phyloP scores from a whole-genome alignment of 92 coral and sea anemone species.

The Blastomussa wellsi region DNA sequence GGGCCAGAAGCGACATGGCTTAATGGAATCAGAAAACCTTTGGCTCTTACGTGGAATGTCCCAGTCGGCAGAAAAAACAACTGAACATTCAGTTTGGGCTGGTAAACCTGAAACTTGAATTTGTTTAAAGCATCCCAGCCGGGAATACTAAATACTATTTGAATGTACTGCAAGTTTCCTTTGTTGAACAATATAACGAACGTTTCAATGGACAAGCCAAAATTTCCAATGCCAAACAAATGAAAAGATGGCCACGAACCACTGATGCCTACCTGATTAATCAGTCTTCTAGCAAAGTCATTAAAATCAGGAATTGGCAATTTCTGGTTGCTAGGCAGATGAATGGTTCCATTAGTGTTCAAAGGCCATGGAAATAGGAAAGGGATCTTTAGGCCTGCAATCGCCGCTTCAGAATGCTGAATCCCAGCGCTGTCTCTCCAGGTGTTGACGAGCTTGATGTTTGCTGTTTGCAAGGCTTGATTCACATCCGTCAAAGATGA shows the following conservation, averaged over 20 bases:
- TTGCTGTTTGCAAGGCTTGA: not conserved
- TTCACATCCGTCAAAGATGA: not conserved
- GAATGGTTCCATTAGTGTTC: constrained; percentile 42
- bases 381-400: constrained; percentile 49
- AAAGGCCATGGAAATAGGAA: constrained; percentile 69
- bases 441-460: constrained; percentile 15
- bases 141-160: constrained; percentile 39
- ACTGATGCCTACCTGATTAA: constrained; percentile 54
- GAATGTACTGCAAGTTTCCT: constrained; percentile 25
- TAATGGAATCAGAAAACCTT: constrained; percentile 20
- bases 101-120: constrained; percentile 44
- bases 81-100: constrained; percentile 30
- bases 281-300: constrained; percentile 25
- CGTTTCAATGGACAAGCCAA: constrained; percentile 48
- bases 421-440: constrained; percentile 1
- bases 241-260: constrained; percentile 41
- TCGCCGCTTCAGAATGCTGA: constrained; percentile 39
- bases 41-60: constrained; percentile 16
- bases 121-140: constrained; percentile 64
- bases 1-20: not conserved
- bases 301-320: constrained; percentile 53
- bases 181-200: constrained; percentile 33
- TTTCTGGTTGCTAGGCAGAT: constrained; percentile 22
- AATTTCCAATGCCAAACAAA: constrained; percentile 59
- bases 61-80: not conserved